Evolutionary conservation across 2,888 invertebrate species (phyloP).

Genomic region (Agonum fuliginosum): DNA sequence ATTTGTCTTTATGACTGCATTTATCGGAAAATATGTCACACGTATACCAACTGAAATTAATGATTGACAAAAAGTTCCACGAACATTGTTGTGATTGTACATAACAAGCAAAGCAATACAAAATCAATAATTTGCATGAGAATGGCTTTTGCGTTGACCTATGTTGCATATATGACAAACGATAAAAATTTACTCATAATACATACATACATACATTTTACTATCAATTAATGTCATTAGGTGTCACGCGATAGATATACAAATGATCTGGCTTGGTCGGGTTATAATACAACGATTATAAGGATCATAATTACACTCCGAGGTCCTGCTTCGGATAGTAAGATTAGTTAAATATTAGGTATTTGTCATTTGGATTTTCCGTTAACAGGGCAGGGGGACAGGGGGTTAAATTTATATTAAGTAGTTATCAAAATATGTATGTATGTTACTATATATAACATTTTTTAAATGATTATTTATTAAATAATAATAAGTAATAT

Average conservation of each 20-base stretch:
- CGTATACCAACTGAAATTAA: conserved; percentile 11
- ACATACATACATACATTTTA: conserved; percentile 27
- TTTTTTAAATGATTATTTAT: no score
- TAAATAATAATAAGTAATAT: no score
- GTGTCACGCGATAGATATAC: conserved; percentile 14
- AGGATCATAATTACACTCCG: no score
- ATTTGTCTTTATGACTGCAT: conserved; percentile 28
- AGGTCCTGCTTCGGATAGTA: no score
- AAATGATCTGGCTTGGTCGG: conserved; percentile 1
- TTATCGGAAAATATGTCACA: conserved; percentile 31
- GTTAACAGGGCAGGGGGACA: no score
- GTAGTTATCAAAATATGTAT: no score
- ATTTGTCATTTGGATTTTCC: no score
- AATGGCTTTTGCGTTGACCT: conserved; percentile 13
- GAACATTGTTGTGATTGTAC: conserved; percentile 10
- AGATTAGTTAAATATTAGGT: no score
- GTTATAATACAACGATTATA: conserved; percentile 27
- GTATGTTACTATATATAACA: no score
- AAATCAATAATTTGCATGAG: conserved; percentile 48
- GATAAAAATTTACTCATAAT: conserved; percentile 13
- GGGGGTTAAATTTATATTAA: no score
- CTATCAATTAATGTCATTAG: conserved; percentile 30
- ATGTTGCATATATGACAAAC: not conserved
- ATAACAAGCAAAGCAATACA: not conserved
- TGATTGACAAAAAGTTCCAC: conserved; percentile 23